Base-by-base conservation (phyloP, 1,140 invertebrate species). In the Ephestia elutella region DNA sequence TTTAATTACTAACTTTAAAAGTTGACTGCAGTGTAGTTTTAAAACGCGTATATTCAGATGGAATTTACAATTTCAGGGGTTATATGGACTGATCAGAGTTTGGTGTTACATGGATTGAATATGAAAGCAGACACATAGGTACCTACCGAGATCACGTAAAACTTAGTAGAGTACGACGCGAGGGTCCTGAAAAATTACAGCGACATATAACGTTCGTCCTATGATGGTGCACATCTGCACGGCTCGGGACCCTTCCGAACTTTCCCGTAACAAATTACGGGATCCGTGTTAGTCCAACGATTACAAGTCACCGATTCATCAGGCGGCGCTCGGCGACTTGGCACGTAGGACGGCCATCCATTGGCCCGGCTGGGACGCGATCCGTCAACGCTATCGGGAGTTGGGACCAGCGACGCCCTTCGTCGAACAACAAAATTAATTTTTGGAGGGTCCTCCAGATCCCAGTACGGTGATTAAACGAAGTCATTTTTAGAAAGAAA, bases 291-390 rank as follows among this genome's bases (percentile, higher is more conserved):
- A 78, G 76, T 79, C 66, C 69, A 70, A 56, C 79, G 79, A 84
- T 84, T 84, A 86, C 75, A 82, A 79, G 78, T 66, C 67, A 70
- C 55, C 75, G 80, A 86, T 86, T 78, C 74, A 86, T 86, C 79
- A 82, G 62, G 57, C 60, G 32, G 61, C 58, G 71, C 70, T 70
- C 68, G 66, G 59, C 61, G 65, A 64, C 68, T 68, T 59, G 60
- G 80, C 83, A 86, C 83, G 83, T 82, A 78, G 69, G 75, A 57
- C 66, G 65, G 68, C 70, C 83, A 86, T 86, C 76, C 75, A 86
- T 84, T 74, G 60, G 56, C 58, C 72, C 78, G 73, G 71, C 71
- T 73, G 62, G 64, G 63, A 68, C 65, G 62, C 79, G 74, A 86
- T 84, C 81, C 65, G 71, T 86, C 83, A 83, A 75, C 71, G 83